phyloP scores from a whole-genome alignment of 2,888 invertebrate genomes.

The Fragum sueziense region DNA sequence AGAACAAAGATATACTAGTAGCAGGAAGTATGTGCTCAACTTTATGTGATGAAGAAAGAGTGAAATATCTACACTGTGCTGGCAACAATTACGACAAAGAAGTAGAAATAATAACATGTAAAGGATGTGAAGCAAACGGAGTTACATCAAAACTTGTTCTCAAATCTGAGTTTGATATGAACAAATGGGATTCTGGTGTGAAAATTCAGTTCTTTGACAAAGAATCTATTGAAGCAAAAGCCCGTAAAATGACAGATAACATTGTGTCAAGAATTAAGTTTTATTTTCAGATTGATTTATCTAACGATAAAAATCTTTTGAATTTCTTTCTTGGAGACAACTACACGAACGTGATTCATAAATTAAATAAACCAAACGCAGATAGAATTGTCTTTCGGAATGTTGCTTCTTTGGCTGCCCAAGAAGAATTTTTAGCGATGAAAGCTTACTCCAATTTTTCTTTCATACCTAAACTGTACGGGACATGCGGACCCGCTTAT shows the following conservation, averaged over 20 bases:
- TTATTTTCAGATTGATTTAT: background rate
- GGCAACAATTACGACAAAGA: too few relatives aligned
- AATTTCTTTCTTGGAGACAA: background rate
- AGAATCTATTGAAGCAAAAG: background rate
- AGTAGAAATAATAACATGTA: too few relatives aligned
- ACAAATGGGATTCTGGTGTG: too few relatives aligned
- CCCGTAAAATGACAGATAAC: background rate
- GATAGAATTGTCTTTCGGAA: background rate
- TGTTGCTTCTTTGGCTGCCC: background rate
- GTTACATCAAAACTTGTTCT: too few relatives aligned
- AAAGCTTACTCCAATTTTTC: background rate
- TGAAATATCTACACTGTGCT: too few relatives aligned
- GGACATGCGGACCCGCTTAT: background rate
- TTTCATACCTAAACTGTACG: slow-evolving; percentile 4
- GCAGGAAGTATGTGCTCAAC: too few relatives aligned
- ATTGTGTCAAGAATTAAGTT: background rate
- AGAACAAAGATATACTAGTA: too few relatives aligned
- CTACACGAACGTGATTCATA: background rate
- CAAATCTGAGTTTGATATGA: too few relatives aligned
- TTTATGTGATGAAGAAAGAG: too few relatives aligned
- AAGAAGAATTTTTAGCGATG: background rate
- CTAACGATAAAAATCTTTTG: background rate
- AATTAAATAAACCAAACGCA: background rate
- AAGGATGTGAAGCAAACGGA: too few relatives aligned
- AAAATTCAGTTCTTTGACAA: background rate